Conservation (phyloP, 53 echinoderm and acorn worm species). For the Patiria pectinifera region DNA sequence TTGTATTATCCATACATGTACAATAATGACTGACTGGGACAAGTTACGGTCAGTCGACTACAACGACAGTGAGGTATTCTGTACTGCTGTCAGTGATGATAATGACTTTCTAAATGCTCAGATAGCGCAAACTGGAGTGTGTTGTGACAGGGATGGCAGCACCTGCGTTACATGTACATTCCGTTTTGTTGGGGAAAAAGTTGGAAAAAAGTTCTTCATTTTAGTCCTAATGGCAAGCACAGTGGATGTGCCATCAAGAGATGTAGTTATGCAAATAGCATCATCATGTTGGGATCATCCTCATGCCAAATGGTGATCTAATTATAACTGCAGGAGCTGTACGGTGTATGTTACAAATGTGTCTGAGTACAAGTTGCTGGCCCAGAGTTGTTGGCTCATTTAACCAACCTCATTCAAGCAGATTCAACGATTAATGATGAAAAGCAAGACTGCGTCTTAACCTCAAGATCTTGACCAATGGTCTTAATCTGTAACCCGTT, state of each 20-base stretch:
- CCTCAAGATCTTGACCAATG: too few relatives aligned
- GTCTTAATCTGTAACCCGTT: too few relatives aligned
- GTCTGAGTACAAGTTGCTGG: background rate
- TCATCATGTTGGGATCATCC: background rate
- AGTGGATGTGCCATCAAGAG: conserved; percentile 15
- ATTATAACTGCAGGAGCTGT: background rate
- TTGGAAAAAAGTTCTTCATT: background rate
- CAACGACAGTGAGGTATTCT: conserved; percentile 8
- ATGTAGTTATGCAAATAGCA: background rate
- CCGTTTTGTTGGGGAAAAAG: background rate
- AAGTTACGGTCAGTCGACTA: conserved; percentile 21
- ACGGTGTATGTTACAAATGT: background rate
- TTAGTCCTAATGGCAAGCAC: conserved; percentile 1
- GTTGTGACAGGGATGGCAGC: conserved; percentile 29
- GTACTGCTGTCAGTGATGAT: background rate
- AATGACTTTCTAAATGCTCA: background rate
- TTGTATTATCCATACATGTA: too few relatives aligned
- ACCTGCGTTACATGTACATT: conserved; percentile 2
- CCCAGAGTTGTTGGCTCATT: too few relatives aligned
- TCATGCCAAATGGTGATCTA: conserved; percentile 21
- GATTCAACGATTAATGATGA: too few relatives aligned
- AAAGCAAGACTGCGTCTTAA: too few relatives aligned
- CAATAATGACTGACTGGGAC: background rate
- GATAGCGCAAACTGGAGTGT: background rate
- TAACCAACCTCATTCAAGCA: too few relatives aligned